Evolutionary conservation across 2,113 vertebrate species (phyloP), one percentile per base, ranked within the genome.

Genomic region (Morphnarchus princeps): DNA sequence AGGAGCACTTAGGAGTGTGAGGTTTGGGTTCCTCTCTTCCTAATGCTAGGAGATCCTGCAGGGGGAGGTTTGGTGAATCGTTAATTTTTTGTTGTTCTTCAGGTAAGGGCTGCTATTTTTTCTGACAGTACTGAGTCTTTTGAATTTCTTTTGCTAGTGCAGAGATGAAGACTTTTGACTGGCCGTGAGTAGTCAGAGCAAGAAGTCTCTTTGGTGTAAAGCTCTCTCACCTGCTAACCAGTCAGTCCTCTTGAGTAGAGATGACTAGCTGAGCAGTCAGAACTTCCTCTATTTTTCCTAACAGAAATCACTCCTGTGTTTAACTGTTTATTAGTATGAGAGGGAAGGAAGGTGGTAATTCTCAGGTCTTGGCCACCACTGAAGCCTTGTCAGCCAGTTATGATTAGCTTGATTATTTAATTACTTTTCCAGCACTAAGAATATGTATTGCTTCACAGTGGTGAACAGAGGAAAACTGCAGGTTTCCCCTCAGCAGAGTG

Each of bases 341-440:
- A 26, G 50, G 61, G 38, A 83, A 91, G 69, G 87, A 95, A 89
- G 63, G 42, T 89, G 47, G 47, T 78, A 95, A 91, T 93, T 91
- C 65, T 93, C 63, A 72, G 55, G 22, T 76, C 67, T 90, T 94
- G 80, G 92, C 92, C 71, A 85, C 62, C 74, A 47, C 54, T 63
- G 76, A 63, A 83, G 52, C n/a, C 57, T 90, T 59, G 49, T 84
- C 90, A 96, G 71, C 54, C 79, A 81, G 52, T 74, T 93, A 63
- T 79, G 65, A 92, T 92, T 94, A 96, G 47, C 82, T 87, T 95
- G 79, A 92, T 96, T 58, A 90, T 92, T 96, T 95, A 90, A 97
- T 96, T 95, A 93, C 86, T 90, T 97, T 89, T 90, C 82, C 72
- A 95, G 72, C 24, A 31, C 38, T 74, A 78, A 81, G 79, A 77